phyloP scores from a whole-genome alignment of 1,140 invertebrate species.

The Pissodes strobi region DNA sequence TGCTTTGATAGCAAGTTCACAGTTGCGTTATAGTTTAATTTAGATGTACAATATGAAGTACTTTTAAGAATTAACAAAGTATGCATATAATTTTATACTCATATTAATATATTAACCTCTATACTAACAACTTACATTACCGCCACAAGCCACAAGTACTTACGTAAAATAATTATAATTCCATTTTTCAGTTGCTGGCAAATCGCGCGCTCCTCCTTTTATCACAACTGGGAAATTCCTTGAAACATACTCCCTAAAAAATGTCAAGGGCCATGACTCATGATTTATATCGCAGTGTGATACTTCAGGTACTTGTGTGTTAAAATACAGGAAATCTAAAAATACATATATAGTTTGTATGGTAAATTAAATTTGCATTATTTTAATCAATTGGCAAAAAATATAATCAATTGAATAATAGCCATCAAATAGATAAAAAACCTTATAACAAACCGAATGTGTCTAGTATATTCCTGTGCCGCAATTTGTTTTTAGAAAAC shows the following conservation, averaged over 20 bases:
- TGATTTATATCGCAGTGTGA: constrained; percentile 36
- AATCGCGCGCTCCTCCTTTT: constrained; percentile 61
- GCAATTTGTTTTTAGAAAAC: too few relatives aligned
- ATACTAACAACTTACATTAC: too few relatives aligned
- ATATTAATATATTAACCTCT: too few relatives aligned
- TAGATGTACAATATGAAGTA: background rate
- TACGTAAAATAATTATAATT: constrained; percentile 65
- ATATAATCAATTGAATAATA: background rate
- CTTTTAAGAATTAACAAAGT: constrained; percentile 15
- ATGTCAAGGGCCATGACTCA: constrained; percentile 58
- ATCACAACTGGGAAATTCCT: constrained; percentile 71
- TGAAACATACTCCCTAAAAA: constrained; percentile 69
- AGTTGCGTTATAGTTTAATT: too few relatives aligned
- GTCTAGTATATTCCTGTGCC: too few relatives aligned
- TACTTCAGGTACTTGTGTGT: constrained; percentile 27
- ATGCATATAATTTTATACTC: too few relatives aligned
- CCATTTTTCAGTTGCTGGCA: constrained; percentile 69
- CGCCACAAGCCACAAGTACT: too few relatives aligned
- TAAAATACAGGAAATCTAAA: constrained; percentile 41
- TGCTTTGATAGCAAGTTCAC: too few relatives aligned
- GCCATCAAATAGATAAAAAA: too few relatives aligned
- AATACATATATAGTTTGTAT: background rate
- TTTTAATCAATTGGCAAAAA: background rate
- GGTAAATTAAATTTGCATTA: background rate
- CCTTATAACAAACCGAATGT: too few relatives aligned